Conservation (phyloP, 2,113 vertebrate genomes). For the Pavo muticus region DNA sequence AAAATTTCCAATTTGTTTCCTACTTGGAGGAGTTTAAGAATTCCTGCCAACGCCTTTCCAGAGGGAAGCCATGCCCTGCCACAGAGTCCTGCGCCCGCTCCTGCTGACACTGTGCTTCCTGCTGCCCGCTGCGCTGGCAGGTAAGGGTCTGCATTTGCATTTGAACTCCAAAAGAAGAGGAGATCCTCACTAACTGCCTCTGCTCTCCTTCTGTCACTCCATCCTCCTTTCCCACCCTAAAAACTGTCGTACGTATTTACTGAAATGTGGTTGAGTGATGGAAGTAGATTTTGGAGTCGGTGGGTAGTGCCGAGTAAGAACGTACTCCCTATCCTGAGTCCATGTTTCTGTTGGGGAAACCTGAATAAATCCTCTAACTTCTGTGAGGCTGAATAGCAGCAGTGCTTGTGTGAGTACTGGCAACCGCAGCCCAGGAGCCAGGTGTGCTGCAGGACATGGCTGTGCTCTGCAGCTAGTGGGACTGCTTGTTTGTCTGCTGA, state of each 20-base stretch:
- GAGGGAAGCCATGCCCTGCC: constrained; percentile 65
- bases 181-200: neutral
- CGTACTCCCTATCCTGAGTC: neutral
- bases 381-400: neutral
- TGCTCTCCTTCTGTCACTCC: neutral
- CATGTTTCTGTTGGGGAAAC: neutral
- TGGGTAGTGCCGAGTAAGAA: neutral
- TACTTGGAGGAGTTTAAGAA: constrained; percentile 25
- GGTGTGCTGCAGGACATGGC: neutral
- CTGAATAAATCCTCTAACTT: neutral
- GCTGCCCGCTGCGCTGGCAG: constrained; percentile 77
- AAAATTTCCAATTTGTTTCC: constrained; percentile 45
- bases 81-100: constrained; percentile 55
- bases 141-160: constrained; percentile 63
- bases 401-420: fast-evolving
- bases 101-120: constrained; percentile 53
- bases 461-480: neutral
- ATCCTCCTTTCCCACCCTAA: neutral
- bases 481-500: neutral
- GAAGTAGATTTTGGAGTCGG: neutral
- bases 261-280: neutral
- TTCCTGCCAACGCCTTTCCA: constrained; percentile 24
- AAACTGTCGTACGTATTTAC: neutral
- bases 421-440: neutral
- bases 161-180: neutral